These are phyloP conservation scores for Patella ulyssiponensis DNA, from an alignment of 2,888 invertebrate species.

Conservation along the genomic window DNA sequence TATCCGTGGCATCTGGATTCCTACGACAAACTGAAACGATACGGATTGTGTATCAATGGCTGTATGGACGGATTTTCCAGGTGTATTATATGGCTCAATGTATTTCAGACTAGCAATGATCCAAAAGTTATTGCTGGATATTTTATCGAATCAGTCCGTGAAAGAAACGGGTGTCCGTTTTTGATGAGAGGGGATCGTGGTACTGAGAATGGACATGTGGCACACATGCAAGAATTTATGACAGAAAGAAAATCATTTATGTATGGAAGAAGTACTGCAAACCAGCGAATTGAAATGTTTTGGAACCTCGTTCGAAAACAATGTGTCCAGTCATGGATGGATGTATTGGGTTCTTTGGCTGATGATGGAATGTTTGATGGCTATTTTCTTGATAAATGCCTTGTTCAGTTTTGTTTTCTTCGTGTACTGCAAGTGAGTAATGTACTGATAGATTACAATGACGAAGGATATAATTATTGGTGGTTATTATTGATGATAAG, in stretches of 20 bases:
- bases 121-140: neutral
- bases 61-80: neutral
- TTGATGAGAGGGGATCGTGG: neutral
- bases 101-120: neutral
- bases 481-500: too few relatives aligned
- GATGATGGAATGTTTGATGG: neutral
- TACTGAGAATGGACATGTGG: neutral
- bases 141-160: neutral
- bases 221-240: neutral
- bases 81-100: neutral
- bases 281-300: neutral
- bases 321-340: conserved; percentile 5
- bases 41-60: neutral
- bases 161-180: neutral
- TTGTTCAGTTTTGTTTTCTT: neutral
- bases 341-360: neutral
- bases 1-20: neutral
- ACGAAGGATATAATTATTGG: too few relatives aligned
- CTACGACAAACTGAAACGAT: neutral
- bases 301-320: neutral
- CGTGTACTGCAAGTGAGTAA: neutral
- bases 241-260: neutral
- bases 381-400: neutral
- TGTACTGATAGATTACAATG: too few relatives aligned
- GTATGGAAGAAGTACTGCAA: conserved; percentile 2